Base-by-base conservation (phyloP, 2,797 vertebrate species). In the Pipistrellus pipistrellus region DNA sequence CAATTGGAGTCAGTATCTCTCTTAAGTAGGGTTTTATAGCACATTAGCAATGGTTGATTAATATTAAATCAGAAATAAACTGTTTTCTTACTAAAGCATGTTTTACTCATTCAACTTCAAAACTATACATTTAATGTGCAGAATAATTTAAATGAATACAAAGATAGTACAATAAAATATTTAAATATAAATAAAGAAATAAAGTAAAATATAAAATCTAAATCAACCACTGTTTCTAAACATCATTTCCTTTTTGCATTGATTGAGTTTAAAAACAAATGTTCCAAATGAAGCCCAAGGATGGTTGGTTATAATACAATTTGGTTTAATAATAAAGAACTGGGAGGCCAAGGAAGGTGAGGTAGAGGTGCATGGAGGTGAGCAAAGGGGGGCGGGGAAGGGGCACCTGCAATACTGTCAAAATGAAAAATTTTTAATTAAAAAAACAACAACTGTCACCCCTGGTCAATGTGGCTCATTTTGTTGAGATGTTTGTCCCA, bases 1-100 rank as follows among this genome's bases (percentile, higher is more conserved):
- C 97, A 98, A 98, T 44, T 96, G 88, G 95, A 97, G 93, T 94
- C 91, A 82, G 83, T 95, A 94, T 96, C 85, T 97, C 97, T 96
- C 88, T 97, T 94, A 97, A 97, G 92, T 88, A 95, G 92, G 86
- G 95, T 97, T 98, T 98, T 97, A 97, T 81, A 97, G 96, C 85
- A 95, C 73, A 97, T 97, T 97, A 97, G 93, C 73, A 97, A 97
- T 96, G 96, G 95, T 51, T 97, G 95, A 95, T 98, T 97, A 97
- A 90, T 92, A 93, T 96, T 97, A 97, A 98, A 95, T 94, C 91
- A 97, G 93, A 98, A 96, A 95, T 75, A 97, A 96, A 96, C 94
- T 97, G n/a, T 95, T 97, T 97, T 95, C 90, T 97, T 96, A 91
- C 46, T 88, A 88, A 97, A 95, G 75, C 66, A 91, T 96, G 94